A percentile compares a stretch with the other conserved stretches of the same genome.
These are phyloP conservation scores for Archegozetes longisetosus DNA, from an alignment of 1,140 invertebrate genomes.

Conservation along the genomic window DNA sequence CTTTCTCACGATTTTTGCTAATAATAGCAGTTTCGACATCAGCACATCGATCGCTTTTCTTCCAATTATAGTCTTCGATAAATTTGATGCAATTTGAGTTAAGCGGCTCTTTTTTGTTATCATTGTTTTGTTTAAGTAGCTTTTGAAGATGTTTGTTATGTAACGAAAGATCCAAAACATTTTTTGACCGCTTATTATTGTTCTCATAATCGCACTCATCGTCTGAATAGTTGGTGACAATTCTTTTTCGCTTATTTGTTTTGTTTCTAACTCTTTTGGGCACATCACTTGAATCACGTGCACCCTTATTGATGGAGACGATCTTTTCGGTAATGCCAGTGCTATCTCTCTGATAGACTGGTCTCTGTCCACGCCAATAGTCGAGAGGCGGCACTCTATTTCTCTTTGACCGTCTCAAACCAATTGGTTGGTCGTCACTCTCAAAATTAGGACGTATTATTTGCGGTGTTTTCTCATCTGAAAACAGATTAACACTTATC, in stretches of 20 bases:
- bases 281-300: neutral
- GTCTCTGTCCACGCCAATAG: slow-evolving; percentile 8
- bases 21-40: slow-evolving; percentile 1
- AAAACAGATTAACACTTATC: too few relatives aligned
- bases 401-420: slow-evolving; percentile 5
- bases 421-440: too few relatives aligned
- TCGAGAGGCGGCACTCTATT: slow-evolving; percentile 4
- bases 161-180: slow-evolving; percentile 7
- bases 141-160: slow-evolving; percentile 1
- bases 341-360: neutral
- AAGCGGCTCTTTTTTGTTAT: neutral
- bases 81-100: neutral
- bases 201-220: too few relatives aligned
- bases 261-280: neutral
- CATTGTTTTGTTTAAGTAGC: neutral
- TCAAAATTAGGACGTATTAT: too few relatives aligned
- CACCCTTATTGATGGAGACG: neutral
- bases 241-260: neutral
- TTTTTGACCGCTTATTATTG: neutral
- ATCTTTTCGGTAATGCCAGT: neutral
- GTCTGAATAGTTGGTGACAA: too few relatives aligned
- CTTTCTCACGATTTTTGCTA: neutral
- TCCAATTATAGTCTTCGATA: neutral
- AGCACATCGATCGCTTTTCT: neutral
- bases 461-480: too few relatives aligned